phyloP scores from a whole-genome alignment of 1,140 invertebrate species.

The Bradynema listronoti region DNA sequence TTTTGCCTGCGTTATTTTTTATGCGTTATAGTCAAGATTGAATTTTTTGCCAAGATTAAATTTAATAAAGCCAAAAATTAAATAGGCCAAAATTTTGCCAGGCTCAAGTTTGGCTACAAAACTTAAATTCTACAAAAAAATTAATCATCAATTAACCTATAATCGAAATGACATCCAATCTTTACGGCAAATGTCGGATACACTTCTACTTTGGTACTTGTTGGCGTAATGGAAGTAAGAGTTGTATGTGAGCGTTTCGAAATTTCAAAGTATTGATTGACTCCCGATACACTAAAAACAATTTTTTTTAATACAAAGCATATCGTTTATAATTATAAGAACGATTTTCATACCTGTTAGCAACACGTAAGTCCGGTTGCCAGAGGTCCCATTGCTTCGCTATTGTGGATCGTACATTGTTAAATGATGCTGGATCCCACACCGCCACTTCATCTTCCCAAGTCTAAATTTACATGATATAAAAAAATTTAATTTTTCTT shows the following conservation, averaged over 20 bases:
- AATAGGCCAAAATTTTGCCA: too few species aligned
- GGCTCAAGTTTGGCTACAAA: too few species aligned
- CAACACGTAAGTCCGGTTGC: constrained; percentile 32
- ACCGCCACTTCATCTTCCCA: constrained; percentile 44
- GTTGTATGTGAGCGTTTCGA: constrained; percentile 43
- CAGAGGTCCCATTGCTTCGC: constrained; percentile 41
- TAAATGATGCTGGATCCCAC: constrained; percentile 49
- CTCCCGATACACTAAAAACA: constrained; percentile 47
- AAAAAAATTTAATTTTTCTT: too few species aligned
- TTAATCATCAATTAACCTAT: constrained; percentile 15
- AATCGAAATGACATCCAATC: constrained; percentile 50
- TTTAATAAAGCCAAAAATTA: too few species aligned
- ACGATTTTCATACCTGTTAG: constrained; percentile 25
- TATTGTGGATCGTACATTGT: constrained; percentile 41
- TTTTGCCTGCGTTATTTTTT: too few species aligned
- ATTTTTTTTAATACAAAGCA: background rate
- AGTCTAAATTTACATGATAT: constrained; percentile 10
- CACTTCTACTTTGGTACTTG: constrained; percentile 43
- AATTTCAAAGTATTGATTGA: constrained; percentile 50
- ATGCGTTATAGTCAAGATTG: too few species aligned
- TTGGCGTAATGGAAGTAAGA: constrained; percentile 13
- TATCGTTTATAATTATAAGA: background rate
- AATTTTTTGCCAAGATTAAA: too few species aligned
- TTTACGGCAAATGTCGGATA: constrained; percentile 53
- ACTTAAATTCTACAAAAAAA: too few species aligned